Conservation (phyloP, 2,888 invertebrate species). For the Ernsta delagoae region DNA sequence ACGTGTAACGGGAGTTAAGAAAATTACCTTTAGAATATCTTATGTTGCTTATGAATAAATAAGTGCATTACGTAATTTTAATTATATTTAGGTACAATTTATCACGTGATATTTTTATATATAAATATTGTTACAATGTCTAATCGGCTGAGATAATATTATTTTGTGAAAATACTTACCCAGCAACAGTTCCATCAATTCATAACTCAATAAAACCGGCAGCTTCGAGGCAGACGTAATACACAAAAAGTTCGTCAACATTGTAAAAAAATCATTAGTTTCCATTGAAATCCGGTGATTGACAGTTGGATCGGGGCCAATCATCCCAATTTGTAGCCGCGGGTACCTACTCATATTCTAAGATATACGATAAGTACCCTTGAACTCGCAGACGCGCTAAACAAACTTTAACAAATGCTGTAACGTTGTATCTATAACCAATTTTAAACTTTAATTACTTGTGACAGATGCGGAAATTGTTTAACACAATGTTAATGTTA, state of each 20-base stretch:
- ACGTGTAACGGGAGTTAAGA: conserved; percentile 20
- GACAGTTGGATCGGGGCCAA: conserved; percentile 60
- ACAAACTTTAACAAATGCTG: conserved; percentile 45
- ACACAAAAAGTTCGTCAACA: conserved; percentile 28
- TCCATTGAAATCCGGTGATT: conserved; percentile 55
- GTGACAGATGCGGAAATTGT: not conserved
- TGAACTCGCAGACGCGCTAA: conserved; percentile 52
- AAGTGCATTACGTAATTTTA: not conserved
- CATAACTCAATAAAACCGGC: conserved; percentile 1
- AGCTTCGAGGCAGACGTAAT: conserved; percentile 18
- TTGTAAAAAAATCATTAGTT: conserved; percentile 57
- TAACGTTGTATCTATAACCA: not conserved
- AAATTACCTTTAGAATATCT: conserved; percentile 18
- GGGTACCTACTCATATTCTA: conserved; percentile 41
- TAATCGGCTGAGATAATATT: not conserved
- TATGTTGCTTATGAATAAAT: conserved; percentile 23
- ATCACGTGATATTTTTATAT: not conserved
- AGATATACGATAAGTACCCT: conserved; percentile 51
- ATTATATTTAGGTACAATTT: not conserved
- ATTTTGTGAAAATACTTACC: not conserved
- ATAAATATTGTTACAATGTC: too few species aligned
- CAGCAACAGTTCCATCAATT: not conserved
- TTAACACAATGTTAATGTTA: not conserved
- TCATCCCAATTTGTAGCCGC: conserved; percentile 69
- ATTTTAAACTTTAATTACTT: not conserved